phyloP scores from a whole-genome alignment of 1,140 invertebrate genomes.

The Mylabris phalerata region DNA sequence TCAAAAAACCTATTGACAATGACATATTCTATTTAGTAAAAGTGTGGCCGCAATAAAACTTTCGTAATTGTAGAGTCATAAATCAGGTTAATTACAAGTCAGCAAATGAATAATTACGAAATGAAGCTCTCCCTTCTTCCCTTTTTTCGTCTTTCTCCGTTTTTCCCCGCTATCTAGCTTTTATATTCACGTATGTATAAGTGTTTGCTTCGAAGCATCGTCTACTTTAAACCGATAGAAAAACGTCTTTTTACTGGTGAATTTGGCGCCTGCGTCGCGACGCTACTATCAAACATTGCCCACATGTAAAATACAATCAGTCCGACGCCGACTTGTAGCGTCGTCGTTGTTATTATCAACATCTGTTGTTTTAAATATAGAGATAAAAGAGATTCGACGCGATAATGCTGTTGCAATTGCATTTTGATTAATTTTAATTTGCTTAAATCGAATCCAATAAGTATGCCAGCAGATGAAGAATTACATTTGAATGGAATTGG shows the following conservation, averaged over 20 bases:
- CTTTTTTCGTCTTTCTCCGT: not conserved
- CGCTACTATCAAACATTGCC: not conserved
- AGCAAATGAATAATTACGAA: slow-evolving; percentile 15
- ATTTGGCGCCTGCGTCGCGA: slow-evolving; percentile 5
- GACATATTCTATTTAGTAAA: not conserved
- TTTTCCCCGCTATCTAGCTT: not conserved
- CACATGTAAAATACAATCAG: slow-evolving; percentile 15
- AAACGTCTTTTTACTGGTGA: slow-evolving; percentile 7
- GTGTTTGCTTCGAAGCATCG: not conserved
- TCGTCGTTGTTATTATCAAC: slow-evolving; percentile 2
- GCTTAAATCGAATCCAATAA: not conserved
- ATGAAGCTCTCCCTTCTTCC: not conserved
- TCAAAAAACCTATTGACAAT: too few relatives aligned
- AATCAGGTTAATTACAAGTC: slow-evolving; percentile 17
- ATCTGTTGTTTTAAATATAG: too few relatives aligned
- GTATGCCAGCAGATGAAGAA: slow-evolving; percentile 36
- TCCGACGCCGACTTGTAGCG: slow-evolving; percentile 19
- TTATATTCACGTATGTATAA: not conserved
- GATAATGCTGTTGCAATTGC: not conserved
- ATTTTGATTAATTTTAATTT: too few relatives aligned
- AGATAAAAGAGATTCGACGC: not conserved
- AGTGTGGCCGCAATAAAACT: not conserved
- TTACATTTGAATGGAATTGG: slow-evolving; percentile 35
- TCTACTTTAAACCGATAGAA: slow-evolving; percentile 1
- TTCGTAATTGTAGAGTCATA: slow-evolving; percentile 7